These are phyloP conservation scores for Antheraea mylitta DNA, from an alignment of 1,140 invertebrate species.

Conservation along the genomic window DNA sequence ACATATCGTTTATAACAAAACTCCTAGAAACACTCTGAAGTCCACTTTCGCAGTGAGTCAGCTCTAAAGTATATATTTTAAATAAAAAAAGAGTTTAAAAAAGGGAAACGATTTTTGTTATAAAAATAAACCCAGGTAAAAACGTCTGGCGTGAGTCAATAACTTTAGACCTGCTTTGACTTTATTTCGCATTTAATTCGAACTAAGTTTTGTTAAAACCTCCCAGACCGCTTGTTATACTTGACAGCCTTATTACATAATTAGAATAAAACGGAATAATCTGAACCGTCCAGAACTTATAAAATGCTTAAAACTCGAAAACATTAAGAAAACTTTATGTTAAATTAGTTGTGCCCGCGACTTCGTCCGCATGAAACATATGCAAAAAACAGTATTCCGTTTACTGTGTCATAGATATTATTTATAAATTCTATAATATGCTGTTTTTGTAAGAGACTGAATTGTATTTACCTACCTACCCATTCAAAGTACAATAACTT, in stretches of 20 bases:
- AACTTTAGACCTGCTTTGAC: conserved; percentile 28
- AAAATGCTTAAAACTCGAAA: too few species aligned
- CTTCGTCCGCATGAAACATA: too few species aligned
- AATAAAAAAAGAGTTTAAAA: not conserved
- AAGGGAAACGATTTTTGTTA: conserved; percentile 21
- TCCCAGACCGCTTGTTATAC: not conserved
- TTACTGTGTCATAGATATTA: too few species aligned
- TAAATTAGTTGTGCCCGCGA: too few species aligned
- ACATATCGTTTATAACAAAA: not conserved
- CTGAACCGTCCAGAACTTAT: too few species aligned
- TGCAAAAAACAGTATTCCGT: too few species aligned
- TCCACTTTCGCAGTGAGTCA: not conserved
- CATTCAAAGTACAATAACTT: too few species aligned
- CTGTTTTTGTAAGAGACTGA: too few species aligned
- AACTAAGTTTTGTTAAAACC: not conserved
- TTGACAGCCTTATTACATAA: not conserved
- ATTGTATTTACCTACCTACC: too few species aligned
- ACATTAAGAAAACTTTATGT: too few species aligned
- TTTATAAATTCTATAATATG: too few species aligned
- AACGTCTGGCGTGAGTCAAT: conserved; percentile 30
- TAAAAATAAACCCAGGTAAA: conserved; percentile 49
- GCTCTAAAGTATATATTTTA: not conserved
- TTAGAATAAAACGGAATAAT: too few species aligned
- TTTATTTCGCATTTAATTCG: conserved; percentile 37
- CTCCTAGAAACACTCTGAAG: not conserved